Conservation (phyloP, 2,888 invertebrate species). For the Polietes domitor region DNA sequence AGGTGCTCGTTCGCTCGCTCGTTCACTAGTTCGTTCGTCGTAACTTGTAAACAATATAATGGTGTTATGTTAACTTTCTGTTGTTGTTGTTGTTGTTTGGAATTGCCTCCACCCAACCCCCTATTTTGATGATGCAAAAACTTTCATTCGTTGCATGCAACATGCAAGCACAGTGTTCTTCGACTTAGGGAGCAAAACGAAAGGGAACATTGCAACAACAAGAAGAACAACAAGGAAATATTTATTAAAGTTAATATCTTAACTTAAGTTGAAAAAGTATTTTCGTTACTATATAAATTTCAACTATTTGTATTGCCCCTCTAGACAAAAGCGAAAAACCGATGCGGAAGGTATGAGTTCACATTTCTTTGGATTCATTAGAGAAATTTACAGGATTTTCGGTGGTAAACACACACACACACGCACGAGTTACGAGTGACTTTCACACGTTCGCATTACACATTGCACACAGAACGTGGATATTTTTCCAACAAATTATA, state of each 20-base stretch:
- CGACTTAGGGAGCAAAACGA: not conserved
- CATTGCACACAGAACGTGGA: conserved; percentile 4
- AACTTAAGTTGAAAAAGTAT: not conserved
- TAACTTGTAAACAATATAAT: conserved; percentile 31
- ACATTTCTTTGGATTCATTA: not conserved
- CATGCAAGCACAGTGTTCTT: conserved; percentile 7
- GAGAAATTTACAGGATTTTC: conserved; percentile 37
- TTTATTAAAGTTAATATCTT: conserved; percentile 6
- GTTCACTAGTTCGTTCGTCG: not conserved
- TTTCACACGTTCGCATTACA: not conserved
- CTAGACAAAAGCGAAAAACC: not conserved
- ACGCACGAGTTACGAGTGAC: not conserved
- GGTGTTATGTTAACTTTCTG: conserved; percentile 28
- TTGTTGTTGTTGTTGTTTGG: too few species aligned
- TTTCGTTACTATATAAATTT: not conserved
- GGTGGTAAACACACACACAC: not conserved
- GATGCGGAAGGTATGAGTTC: not conserved
- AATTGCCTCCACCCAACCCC: not conserved
- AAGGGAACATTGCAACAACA: not conserved
- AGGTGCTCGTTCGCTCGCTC: not conserved
- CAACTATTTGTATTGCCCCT: not conserved
- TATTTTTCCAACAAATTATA: conserved; percentile 31
- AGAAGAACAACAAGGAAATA: not conserved
- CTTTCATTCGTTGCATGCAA: conserved; percentile 22
- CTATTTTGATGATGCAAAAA: not conserved